phyloP scores from a whole-genome alignment of 2,797 vertebrate species.

The Oreochromis grahami region DNA sequence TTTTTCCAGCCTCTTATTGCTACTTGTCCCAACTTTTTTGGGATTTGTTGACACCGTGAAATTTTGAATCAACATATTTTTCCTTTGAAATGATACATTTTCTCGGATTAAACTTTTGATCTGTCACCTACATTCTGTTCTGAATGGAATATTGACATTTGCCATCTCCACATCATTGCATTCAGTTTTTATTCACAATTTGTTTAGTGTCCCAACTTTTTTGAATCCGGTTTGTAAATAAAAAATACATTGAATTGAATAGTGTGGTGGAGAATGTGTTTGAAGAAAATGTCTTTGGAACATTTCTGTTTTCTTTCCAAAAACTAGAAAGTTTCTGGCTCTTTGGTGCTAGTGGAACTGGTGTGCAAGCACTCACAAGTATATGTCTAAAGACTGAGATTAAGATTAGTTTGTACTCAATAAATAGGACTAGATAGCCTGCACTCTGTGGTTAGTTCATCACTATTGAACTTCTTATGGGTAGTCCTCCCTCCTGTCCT shows the following conservation, averaged over 20 bases:
- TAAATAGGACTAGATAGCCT: background rate
- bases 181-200: too few relatives aligned
- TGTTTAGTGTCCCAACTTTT: too few relatives aligned
- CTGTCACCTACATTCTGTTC: too few relatives aligned
- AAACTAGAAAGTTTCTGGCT: background rate
- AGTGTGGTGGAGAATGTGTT: background rate
- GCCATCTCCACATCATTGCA: too few relatives aligned
- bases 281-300: background rate
- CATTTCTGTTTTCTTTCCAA: background rate
- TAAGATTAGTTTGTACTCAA: background rate
- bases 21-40: too few relatives aligned
- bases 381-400: background rate
- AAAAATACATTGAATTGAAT: background rate
- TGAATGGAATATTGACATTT: too few relatives aligned
- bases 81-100: too few relatives aligned
- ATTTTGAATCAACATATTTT: too few relatives aligned
- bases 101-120: too few relatives aligned
- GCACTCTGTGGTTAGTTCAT: background rate
- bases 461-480: background rate
- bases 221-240: too few relatives aligned
- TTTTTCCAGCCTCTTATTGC: too few relatives aligned
- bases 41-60: too few relatives aligned
- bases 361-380: background rate
- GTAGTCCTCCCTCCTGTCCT: background rate
- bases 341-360: background rate